These are phyloP conservation scores for Tautogolabrus adspersus DNA, from an alignment of 2,113 vertebrate species.

Conservation along the genomic window DNA sequence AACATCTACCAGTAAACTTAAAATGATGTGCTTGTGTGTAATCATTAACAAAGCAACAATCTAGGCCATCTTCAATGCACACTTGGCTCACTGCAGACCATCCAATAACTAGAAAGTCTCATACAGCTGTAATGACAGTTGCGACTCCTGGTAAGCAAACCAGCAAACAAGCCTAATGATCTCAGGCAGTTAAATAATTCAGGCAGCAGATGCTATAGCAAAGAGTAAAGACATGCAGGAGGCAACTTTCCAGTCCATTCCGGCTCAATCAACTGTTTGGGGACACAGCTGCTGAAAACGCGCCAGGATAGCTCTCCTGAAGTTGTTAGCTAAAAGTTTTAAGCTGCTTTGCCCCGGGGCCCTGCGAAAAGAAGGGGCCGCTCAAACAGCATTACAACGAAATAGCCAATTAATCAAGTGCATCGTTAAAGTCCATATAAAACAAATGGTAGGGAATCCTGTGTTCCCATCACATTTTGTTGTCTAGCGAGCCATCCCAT, in stretches of 20 bases:
- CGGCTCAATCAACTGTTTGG: conserved; percentile 31
- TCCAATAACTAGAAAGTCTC: conserved; percentile 19
- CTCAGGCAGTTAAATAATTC: conserved; percentile 70
- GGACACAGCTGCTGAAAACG: conserved; percentile 36
- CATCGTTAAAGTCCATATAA: conserved; percentile 70
- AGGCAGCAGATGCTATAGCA: conserved; percentile 56
- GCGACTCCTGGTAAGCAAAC: conserved; percentile 42
- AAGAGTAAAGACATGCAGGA: conserved; percentile 49
- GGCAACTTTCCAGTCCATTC: conserved; percentile 29
- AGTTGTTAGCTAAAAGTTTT: conserved; percentile 48
- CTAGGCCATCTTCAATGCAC: neutral
- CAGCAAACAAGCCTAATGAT: conserved; percentile 59
- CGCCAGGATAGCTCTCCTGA: neutral
- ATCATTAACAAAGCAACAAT: conserved; percentile 10
- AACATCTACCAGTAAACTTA: neutral
- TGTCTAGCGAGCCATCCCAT: conserved; percentile 64
- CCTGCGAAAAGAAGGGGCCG: conserved; percentile 8
- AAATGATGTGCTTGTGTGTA: neutral
- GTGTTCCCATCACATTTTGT: conserved; percentile 54
- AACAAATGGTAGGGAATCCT: conserved; percentile 61
- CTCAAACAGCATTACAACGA: conserved; percentile 46
- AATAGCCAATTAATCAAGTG: conserved; percentile 71
- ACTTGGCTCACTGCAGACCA: conserved; percentile 14
- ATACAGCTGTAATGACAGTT: conserved; percentile 46
- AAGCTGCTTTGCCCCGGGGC: conserved; percentile 24